Base-by-base conservation (phyloP, 2,888 invertebrate species). In the Asteroscopus sphinx region DNA sequence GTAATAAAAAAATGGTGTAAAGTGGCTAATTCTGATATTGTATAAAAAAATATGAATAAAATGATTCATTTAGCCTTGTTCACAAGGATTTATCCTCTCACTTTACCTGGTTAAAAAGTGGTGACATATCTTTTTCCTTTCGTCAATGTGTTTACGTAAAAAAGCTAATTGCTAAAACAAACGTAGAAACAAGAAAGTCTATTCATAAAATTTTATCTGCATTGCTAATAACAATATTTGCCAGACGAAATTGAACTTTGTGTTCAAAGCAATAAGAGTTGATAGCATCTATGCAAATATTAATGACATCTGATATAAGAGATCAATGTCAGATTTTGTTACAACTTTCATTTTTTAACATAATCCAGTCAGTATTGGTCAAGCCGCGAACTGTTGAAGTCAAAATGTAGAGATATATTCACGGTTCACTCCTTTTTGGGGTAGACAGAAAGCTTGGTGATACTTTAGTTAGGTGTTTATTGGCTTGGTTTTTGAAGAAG, bases 271-370 rank as follows among this genome's bases (percentile, higher is more conserved):
- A 0, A 0, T 47, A 60, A 65, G 32, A 41, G 11, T 7, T 12
- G 21, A 40, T 5, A 17, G n/a, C 9, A 36, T 40, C 12, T 55
- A 47, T 68, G 46, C 36, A 55, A 59, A 64, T 35, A 40, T 52
- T 48, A 45, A 55, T 44, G 77, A 56, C 28, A 76, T 66, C 13
- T 63, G 68, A 67, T 71, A 63, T 45, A 33, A 36, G 28, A 11
- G 9, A 64, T 68, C 76, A 76, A 68, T 73, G 70, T 35, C 65
- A 39, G 42, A 48, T 60, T 58, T 46, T 32, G 37, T 60, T 59
- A 36, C 54, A 59, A 69, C 74, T 71, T 71, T 71, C 74, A 55
- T 58, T 71, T 77, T 72, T 74, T 65, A 44, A 41, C 5, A 51
- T 36, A 28, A 52, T 46, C 32, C 39, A 26, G 13, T 16, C 47